Evolutionary conservation across 2,113 vertebrate species (phyloP).

Genomic region (Ameiurus melas): DNA sequence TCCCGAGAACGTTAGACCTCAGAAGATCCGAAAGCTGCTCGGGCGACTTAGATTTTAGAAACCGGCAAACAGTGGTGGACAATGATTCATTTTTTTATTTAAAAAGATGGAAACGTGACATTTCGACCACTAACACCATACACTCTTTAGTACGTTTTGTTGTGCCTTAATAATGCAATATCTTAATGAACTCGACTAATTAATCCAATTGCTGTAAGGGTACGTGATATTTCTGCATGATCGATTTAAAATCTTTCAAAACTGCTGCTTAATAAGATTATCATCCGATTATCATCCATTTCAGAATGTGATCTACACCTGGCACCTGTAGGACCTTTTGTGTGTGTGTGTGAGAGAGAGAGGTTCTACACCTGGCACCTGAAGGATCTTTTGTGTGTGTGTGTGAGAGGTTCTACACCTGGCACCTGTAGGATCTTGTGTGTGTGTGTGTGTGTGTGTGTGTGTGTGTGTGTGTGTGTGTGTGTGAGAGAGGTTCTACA

Average conservation of each 20-base stretch:
- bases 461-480: too few relatives aligned
- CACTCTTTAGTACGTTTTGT: neutral
- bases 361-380: neutral
- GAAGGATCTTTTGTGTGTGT: neutral
- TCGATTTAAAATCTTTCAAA: neutral
- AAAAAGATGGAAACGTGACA: neutral
- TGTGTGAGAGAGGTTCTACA: too few relatives aligned
- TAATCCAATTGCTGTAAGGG: too few relatives aligned
- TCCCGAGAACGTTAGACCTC: neutral
- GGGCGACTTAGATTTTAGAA: neutral
- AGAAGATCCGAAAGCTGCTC: neutral
- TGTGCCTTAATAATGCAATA: neutral
- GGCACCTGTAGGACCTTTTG: neutral
- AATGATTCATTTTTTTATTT: too few relatives aligned
- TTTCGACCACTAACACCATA: neutral
- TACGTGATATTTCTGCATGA: neutral
- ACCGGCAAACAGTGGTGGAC: neutral
- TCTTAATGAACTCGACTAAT: neutral
- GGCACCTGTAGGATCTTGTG: too few relatives aligned
- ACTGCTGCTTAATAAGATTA: neutral
- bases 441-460: too few relatives aligned
- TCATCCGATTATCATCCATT: neutral
- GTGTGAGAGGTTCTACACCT: neutral
- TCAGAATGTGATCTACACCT: neutral
- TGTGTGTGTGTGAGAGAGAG: too few relatives aligned